Evolutionary conservation across 2,797 vertebrate genomes (phyloP).

Genomic region (Nannoperca obscura): DNA sequence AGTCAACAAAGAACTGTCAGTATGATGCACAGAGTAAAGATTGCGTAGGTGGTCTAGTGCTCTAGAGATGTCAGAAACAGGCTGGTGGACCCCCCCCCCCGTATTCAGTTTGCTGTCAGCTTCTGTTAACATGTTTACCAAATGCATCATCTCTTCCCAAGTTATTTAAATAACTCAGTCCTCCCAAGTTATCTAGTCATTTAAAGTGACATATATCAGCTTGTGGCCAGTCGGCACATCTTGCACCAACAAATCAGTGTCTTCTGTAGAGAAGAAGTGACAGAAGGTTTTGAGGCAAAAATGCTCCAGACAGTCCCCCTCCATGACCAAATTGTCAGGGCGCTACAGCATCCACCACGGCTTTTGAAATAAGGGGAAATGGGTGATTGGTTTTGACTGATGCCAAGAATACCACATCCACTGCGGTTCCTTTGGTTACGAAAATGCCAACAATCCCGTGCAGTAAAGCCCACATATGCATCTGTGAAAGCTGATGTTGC

Average conservation of each 20-base stretch:
- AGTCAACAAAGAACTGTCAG: slow-evolving; percentile 65
- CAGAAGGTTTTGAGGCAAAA: slow-evolving; percentile 41
- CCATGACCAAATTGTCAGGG: background rate
- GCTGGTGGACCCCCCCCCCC: slow-evolving; percentile 41
- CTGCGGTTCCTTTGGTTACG: background rate
- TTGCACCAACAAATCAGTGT: slow-evolving; percentile 42
- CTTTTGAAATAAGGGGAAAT: background rate
- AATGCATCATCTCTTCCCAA: slow-evolving; percentile 60
- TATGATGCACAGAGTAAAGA: slow-evolving; percentile 26
- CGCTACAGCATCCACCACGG: background rate
- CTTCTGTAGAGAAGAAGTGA: slow-evolving; percentile 40
- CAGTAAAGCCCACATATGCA: background rate
- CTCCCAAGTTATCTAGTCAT: slow-evolving; percentile 57
- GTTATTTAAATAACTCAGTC: slow-evolving; percentile 70
- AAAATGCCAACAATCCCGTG: background rate
- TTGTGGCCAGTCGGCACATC: slow-evolving; percentile 58
- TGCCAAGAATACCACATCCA: background rate
- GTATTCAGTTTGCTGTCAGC: slow-evolving; percentile 67
- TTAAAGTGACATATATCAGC: slow-evolving; percentile 63
- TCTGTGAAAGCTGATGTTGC: background rate
- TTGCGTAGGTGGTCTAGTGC: slow-evolving; percentile 64
- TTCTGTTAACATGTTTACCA: slow-evolving; percentile 67
- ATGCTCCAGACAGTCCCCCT: slow-evolving; percentile 22
- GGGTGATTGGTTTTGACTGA: background rate
- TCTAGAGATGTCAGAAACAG: slow-evolving; percentile 60